phyloP scores from a whole-genome alignment of 2,888 invertebrate species.

The Vanessa cardui region DNA sequence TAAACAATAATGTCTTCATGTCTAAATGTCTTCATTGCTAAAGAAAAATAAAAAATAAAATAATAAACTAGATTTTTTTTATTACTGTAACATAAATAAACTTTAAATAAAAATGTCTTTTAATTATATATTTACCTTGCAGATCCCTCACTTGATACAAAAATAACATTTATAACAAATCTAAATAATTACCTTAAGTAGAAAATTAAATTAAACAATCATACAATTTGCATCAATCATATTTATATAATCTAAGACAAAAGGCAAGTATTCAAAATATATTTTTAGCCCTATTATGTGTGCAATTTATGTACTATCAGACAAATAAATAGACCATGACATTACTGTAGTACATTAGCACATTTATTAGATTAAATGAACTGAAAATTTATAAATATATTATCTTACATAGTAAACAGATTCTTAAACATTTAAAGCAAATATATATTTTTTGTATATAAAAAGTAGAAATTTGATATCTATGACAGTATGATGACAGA shows the following conservation, averaged over 20 bases:
- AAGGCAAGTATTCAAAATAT: not conserved
- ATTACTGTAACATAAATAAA: constrained; percentile 14
- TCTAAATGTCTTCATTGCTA: not conserved
- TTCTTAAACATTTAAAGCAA: not conserved
- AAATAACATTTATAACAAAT: not conserved
- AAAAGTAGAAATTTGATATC: not conserved
- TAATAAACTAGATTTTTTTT: constrained; percentile 1
- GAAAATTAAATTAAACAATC: not conserved
- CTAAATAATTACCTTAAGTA: not conserved
- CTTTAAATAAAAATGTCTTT: constrained; percentile 8
- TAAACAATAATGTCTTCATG: too few relatives aligned
- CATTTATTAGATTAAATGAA: not conserved
- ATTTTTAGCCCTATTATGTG: not conserved
- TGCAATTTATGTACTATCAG: not conserved
- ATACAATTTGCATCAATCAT: not conserved
- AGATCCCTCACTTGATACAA: constrained; percentile 2
- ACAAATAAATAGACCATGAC: not conserved
- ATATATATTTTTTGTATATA: not conserved
- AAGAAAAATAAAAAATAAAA: not conserved
- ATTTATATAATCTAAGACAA: not conserved
- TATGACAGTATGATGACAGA: not conserved
- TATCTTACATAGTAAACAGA: not conserved
- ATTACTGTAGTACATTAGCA: not conserved
- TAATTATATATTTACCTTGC: constrained; percentile 1
- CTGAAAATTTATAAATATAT: not conserved